A percentile compares a stretch with the other conserved stretches of the same genome.
phyloP scores from a whole-genome alignment of 2,888 invertebrate species.

The Lordiphosa fenestrarum region DNA sequence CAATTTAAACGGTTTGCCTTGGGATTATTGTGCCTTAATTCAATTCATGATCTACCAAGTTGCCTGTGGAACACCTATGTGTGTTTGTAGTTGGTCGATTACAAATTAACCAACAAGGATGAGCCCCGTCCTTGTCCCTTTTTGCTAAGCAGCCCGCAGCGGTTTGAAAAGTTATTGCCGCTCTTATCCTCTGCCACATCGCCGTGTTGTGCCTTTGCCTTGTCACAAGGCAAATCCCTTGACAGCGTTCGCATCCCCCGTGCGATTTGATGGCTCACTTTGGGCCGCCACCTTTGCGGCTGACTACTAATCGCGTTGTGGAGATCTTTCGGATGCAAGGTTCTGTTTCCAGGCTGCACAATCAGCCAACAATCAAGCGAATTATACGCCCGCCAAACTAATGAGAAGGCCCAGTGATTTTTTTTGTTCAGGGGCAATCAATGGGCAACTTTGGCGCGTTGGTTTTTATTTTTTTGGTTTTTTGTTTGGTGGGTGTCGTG shows the following conservation, averaged over 20 bases:
- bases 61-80: background rate
- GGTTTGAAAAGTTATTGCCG: constrained; percentile 69
- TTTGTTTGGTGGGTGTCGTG: constrained; percentile 26
- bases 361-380: constrained; percentile 42
- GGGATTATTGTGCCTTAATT: background rate
- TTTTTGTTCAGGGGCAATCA: constrained; percentile 4
- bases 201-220: background rate
- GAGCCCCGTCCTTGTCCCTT: constrained; percentile 1
- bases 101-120: too few relatives aligned
- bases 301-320: constrained; percentile 11
- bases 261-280: constrained; percentile 12
- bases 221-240: constrained; percentile 4
- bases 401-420: constrained; percentile 12
- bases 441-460: constrained; percentile 12
- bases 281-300: constrained; percentile 5
- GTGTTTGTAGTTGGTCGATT: background rate
- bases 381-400: constrained; percentile 43
- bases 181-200: constrained; percentile 42
- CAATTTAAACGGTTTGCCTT: background rate
- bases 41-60: background rate
- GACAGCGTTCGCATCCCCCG: constrained; percentile 3
- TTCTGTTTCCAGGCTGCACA: constrained; percentile 12
- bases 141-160: constrained; percentile 45
- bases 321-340: constrained; percentile 11
- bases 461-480: background rate